phyloP scores from a whole-genome alignment of 2,113 vertebrate genomes.

The Zosterops hypoxanthus region DNA sequence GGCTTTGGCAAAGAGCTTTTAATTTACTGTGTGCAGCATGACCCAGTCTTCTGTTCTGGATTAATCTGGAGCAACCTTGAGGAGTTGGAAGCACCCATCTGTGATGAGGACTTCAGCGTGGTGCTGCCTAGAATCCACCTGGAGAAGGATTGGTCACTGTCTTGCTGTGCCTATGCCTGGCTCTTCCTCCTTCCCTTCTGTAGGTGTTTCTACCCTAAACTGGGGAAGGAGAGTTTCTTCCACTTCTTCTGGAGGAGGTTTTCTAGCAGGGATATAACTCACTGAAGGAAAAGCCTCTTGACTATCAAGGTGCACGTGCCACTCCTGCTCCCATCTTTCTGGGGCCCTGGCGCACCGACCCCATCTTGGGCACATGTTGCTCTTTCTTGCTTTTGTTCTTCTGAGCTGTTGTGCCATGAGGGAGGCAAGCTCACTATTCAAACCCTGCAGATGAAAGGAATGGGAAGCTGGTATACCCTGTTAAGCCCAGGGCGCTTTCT shows the following conservation, averaged over 20 bases:
- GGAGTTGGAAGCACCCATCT: not conserved
- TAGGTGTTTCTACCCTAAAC: not conserved
- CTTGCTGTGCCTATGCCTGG: fast-evolving
- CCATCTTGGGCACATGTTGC: not conserved
- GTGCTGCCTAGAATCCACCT: not conserved
- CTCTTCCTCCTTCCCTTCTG: not conserved
- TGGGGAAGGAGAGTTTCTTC: not conserved
- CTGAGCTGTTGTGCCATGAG: not conserved
- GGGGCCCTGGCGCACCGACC: fast-evolving
- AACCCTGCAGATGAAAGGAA: not conserved
- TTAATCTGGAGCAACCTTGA: not conserved
- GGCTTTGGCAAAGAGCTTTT: not conserved
- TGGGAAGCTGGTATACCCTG: not conserved
- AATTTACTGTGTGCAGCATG: not conserved
- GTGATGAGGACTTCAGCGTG: fast-evolving
- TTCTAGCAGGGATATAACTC: not conserved
- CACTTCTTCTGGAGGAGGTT: not conserved
- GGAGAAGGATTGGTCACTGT: not conserved
- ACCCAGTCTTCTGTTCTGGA: not conserved
- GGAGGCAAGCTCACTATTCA: fast-evolving
- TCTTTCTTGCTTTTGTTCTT: not conserved
- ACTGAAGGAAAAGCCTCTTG: not conserved
- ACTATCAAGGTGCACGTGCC: not conserved
- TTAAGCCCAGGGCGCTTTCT: not conserved
- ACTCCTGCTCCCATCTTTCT: not conserved